Percentiles rank a stretch among this genome's conserved stretches.
phyloP scores from a whole-genome alignment of 2,888 invertebrate species.

The Amiota minor region DNA sequence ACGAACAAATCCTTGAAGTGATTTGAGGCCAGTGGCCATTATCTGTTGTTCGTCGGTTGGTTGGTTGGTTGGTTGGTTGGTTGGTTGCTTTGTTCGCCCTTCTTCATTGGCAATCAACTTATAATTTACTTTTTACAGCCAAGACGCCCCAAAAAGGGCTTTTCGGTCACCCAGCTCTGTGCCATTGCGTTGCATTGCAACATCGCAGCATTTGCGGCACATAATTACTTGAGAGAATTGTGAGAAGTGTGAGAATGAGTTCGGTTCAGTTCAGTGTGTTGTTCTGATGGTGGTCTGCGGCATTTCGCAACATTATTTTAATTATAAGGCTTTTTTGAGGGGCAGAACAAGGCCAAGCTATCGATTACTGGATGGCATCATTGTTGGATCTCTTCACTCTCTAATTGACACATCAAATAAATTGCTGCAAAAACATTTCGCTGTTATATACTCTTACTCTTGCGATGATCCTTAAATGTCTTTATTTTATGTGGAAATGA shows the following conservation, averaged over 20 bases:
- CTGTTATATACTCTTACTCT: not conserved
- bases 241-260: not conserved
- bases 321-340: constrained; percentile 13
- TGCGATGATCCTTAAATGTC: not conserved
- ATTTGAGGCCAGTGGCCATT: constrained; percentile 10
- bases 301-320: constrained; percentile 25
- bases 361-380: constrained; percentile 24
- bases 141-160: not conserved
- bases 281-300: not conserved
- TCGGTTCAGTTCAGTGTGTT: not conserved
- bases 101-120: constrained; percentile 13
- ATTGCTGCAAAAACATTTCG: constrained; percentile 47
- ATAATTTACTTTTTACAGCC: constrained; percentile 23
- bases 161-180: constrained; percentile 3
- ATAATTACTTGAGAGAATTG: constrained; percentile 19
- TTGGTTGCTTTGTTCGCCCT: not conserved
- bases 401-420: constrained; percentile 64
- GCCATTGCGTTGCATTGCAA: constrained; percentile 6
- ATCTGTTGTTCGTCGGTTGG: not conserved
- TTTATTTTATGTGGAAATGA: constrained; percentile 13
- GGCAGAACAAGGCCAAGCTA: constrained; percentile 10
- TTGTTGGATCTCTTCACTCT: constrained; percentile 34
- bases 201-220: not conserved
- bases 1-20: not conserved
- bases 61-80: too few species aligned